Evolutionary conservation across 2,113 vertebrate genomes (phyloP), one percentile per base, ranked within the genome.

Genomic region (Cinclus cinclus): DNA sequence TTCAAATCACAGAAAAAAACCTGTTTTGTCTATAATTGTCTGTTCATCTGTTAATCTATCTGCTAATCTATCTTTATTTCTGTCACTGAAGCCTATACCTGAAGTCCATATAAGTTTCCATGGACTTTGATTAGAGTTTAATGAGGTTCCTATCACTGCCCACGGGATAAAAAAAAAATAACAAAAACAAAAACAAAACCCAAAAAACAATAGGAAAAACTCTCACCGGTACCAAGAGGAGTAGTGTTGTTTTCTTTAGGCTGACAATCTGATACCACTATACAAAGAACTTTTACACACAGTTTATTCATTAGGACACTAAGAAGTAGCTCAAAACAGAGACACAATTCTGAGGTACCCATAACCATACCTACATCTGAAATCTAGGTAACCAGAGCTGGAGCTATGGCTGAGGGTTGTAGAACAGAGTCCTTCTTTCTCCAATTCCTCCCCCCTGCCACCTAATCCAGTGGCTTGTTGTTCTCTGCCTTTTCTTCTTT

Each of bases 391-490:
- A 62, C 12, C 15, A 70, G 55, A 58, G 15, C 2, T 13, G 18
- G 28, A 92, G 37, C 11, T 20, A 33, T 20, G 46, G 30, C 24
- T 64, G 24, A 52, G 13, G 18, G 15, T 10, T 3, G 2, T 49
- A 58, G 24, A 69, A 8, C 22, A 56, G 16, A 56, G 16, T 53
- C 17, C 10, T 59, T 27, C 33, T 19, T 74, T 75, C 56, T 84
- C n/a, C 25, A 78, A 0, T 16, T 52, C 0, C 6, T 3, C 4
- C 12, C 5, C 35, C 35, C 35, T 8, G 35, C 35, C 14, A 68
- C 11, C 31, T 20, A 63, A 35, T n/a, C 35, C 56, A 70, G 27
- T 8, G 9, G 6, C 15, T 83, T 83, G 12, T 21, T 41, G 25
- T 76, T 23, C 12, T 68, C 53, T 60, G 18, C 30, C 18, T 73